These are phyloP conservation scores for Falco biarmicus DNA, from an alignment of 2,797 vertebrate genomes.

Conservation along the genomic window DNA sequence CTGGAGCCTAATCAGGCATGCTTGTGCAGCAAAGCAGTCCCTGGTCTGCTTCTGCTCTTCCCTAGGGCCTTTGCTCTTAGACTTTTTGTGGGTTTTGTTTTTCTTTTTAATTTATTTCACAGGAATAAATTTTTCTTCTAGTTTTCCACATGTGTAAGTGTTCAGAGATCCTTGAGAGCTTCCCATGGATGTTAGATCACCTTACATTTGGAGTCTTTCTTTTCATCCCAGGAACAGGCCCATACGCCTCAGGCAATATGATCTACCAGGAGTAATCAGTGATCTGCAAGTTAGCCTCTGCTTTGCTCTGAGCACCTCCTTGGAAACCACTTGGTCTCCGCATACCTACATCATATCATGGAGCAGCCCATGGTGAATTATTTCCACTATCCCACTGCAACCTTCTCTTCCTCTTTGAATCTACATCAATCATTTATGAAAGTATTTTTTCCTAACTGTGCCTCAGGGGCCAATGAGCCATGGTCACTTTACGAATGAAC, in stretches of 20 bases:
- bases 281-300: not conserved
- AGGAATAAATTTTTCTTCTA: not conserved
- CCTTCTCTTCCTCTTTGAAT: conserved; percentile 17
- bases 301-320: not conserved
- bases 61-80: not conserved
- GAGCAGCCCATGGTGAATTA: not conserved
- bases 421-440: conserved; percentile 30
- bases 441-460: conserved; percentile 41
- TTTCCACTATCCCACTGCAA: not conserved
- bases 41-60: not conserved
- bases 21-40: not conserved
- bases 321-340: not conserved
- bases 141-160: not conserved
- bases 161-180: not conserved
- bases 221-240: not conserved
- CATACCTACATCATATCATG: not conserved
- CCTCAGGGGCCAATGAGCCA: conserved; percentile 35
- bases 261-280: not conserved
- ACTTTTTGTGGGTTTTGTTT: not conserved
- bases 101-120: not conserved
- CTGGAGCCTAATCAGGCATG: not conserved
- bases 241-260: rapidly evolving
- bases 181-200: not conserved
- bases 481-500: conserved; percentile 38
- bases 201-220: not conserved